Base-by-base conservation (phyloP, 2,797 vertebrate species). In the Manis pentadactyla region DNA sequence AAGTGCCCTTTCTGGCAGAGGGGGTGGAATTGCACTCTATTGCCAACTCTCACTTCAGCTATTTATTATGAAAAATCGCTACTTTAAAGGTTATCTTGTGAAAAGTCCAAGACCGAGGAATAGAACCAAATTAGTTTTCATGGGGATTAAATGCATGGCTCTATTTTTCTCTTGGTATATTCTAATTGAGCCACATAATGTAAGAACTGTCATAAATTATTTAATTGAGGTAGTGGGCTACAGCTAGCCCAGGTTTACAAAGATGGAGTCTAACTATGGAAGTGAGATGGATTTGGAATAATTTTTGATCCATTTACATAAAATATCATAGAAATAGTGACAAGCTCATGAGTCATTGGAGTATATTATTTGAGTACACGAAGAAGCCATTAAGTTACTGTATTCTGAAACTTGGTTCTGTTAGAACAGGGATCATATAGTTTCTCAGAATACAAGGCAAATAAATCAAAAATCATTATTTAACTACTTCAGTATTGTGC, bases 1-100 rank as follows among this genome's bases (percentile, higher is more conserved):
- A 68, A 23, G 4, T 66, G 87, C 5, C 14, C 51, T 57, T 89
- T 81, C 13, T 1, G 53, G 4, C 23, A 71, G 1, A 81, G 10
- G 2, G 34, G 13, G 15, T 71, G 53, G 27, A 85, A 46, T 73
- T 82, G 8, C 2, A 53, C 10, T 31, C 5, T 86, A 55, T 59
- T 55, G 21, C 3, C 19, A 39, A 46, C 5, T 13, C 21, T 87
- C 39, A 55, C 9, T 46, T 78, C 18, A 81, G 11, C 9, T 31
- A 14, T 29, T 64, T 77, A 19, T 63, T 94, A 77, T 87, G 46
- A 69, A 90, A 97, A 94, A 64, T 53, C 29, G 77, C 55, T 75
- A 53, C 34, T 84, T 82, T 29, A 31, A 86, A 63, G 13, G 12
- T 81, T 61, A 57, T 23, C 23, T 87, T 59, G 21, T 74, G 37